Base-by-base conservation (phyloP, 2,797 vertebrate species). In the Steatocranus sp. region DNA sequence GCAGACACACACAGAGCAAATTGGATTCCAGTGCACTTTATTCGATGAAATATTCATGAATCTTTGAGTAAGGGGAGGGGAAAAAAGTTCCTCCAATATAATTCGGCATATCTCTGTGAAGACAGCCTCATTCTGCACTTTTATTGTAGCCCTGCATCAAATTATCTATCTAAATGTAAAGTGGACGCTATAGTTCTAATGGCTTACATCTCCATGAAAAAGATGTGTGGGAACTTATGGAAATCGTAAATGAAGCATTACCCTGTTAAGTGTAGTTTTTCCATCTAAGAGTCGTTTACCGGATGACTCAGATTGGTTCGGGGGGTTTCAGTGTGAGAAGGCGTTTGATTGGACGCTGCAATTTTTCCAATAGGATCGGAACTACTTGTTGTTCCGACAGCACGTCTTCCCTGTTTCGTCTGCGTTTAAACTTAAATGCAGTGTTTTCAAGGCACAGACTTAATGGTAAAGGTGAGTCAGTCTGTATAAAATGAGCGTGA, bases 41-140 rank as follows among this genome's bases (percentile, higher is more conserved):
- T 84, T 85, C 68, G 36, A 93, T 95, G 88, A 93, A 94, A 94
- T 95, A 96, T 95, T 95, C 93, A 94, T 94, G 89, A 91, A 84
- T 89, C 87, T 91, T 87, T 87, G 87, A 91, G 77, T 78, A 80
- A 75, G 54, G 17, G 34, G 66, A 56, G 36, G 6, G 10, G 12
- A 34, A 38, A 58, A 82, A 82, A 79, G 50, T 82, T 87, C 50
- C 74, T 49, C 82, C 75, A 87, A 85, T 88, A 84, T 91, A 85
- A 91, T 90, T 92, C 54, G 66, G 70, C 61, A 77, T 80, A 70
- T 88, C 89, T 90, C 81, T 56, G 82, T 23, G 32, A 87, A 88
- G 88, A 86, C 86, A n/a, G 80, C 77, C 68, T 48, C 68, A 32
- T 73, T 73, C 43, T 73, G 68, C 43, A 49, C 68, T 79, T 89